A percentile compares a stretch with the other conserved stretches of the same genome.
These are phyloP conservation scores for Atlantisia rogersi DNA, from an alignment of 2,113 vertebrate species.

Conservation along the genomic window DNA sequence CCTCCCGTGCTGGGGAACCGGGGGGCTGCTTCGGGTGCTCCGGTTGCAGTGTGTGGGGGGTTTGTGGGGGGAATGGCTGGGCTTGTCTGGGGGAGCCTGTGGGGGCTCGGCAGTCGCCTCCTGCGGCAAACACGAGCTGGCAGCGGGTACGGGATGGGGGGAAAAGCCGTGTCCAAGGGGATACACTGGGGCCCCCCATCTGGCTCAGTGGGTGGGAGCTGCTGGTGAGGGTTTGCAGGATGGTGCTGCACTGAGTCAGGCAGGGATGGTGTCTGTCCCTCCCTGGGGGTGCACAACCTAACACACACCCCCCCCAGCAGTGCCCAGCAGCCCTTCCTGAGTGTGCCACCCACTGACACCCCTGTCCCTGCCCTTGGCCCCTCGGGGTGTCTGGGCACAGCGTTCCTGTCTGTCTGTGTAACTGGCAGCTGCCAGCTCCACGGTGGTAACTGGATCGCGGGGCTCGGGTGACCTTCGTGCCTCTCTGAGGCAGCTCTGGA, in stretches of 20 bases:
- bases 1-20: background rate
- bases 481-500: background rate
- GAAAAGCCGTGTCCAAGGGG: rapidly evolving
- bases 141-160: background rate
- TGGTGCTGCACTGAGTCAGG: background rate
- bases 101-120: background rate
- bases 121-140: rapidly evolving
- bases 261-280: background rate
- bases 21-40: background rate
- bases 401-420: background rate
- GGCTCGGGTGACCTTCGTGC: constrained; percentile 21
- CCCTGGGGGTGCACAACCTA: background rate
- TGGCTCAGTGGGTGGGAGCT: background rate
- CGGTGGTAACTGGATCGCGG: background rate
- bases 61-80: background rate
- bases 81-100: rapidly evolving
- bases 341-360: background rate
- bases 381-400: background rate
- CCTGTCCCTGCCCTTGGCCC: background rate
- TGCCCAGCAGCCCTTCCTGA: rapidly evolving
- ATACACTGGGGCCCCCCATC: background rate
- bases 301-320: no score
- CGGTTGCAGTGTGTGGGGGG: rapidly evolving
- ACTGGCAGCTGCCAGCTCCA: background rate
- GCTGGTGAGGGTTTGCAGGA: background rate